Base-by-base conservation (phyloP, 2,888 invertebrate species). In the Meghimatium bilineatum region DNA sequence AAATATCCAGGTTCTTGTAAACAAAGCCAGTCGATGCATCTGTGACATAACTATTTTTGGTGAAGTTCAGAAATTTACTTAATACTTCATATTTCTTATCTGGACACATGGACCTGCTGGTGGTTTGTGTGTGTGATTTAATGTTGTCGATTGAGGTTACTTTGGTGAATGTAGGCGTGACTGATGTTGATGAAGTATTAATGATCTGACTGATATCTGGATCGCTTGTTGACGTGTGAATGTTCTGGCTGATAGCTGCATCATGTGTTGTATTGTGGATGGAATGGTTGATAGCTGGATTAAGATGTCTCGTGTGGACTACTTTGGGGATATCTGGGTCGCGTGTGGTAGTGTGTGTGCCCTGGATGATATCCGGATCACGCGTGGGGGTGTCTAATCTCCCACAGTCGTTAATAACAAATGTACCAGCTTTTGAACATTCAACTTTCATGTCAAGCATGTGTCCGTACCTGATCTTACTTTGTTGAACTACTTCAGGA, bases 401-500 rank as follows among this genome's bases (percentile, higher is more conserved):
- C 2, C 17, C 20, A 56, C 56, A 56, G 6, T 56, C 23, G 6
- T 10, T 63, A n/a, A 63, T 63, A 12, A 63, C n/a, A 63, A 63
- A 63, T 8, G 6, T 6, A 63, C 12, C 12, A 5, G 26, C 2
- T 8, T 8, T 8, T n/a, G 63, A 2, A 63, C 63, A 63, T 29
- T 63, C 63, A 63, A 63, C 63, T 63, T 26, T 29, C 63, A 63
- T n/a, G n/a, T 63, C 63, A 1, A 26, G 63, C 63, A 63, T 63
- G n/a, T 63, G n/a, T n/a, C 63, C n/a, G 63, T 63, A 63, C 63
- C 63, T 63, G 63, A 63, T 29, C 26, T 10, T 26, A 63, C 63
- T 29, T 63, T 63, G n/a, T 63, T 63, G 63, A 63, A 63, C n/a
- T n/a, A 63, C n/a, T 63, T 63, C 63, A 63, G 63, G 63, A 63